Percentiles rank a stretch among this genome's conserved stretches.
Conservation (phyloP, 2,113 vertebrate species). For the Sakesphorus luctuosus region DNA sequence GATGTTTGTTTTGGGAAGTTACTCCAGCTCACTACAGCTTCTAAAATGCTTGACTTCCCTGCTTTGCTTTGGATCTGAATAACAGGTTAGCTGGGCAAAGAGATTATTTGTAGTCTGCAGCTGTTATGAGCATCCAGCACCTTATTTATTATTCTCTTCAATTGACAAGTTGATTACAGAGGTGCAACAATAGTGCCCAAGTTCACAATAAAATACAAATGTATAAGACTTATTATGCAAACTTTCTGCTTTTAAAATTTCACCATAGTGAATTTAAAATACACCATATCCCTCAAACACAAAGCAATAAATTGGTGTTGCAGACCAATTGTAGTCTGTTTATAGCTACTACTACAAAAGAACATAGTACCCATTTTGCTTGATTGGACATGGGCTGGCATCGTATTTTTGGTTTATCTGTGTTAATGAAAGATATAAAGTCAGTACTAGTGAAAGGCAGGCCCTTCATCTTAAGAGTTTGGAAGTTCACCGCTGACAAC, state of each 20-base stretch:
- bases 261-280: background rate
- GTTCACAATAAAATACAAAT: background rate
- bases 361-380: background rate
- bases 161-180: background rate
- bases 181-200: background rate
- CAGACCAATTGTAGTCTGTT: background rate
- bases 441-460: background rate
- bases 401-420: background rate
- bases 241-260: background rate
- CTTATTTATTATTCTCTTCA: background rate
- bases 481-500: background rate
- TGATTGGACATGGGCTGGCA: background rate
- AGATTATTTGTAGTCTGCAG: background rate
- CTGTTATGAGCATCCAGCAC: background rate
- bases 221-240: background rate
- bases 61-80: background rate
- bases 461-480: background rate
- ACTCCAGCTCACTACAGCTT: background rate
- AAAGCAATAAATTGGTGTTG: background rate
- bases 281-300: background rate
- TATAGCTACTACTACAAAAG: background rate
- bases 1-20: background rate
- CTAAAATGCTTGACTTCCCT: background rate
- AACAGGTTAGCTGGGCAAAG: background rate
- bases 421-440: background rate